Evolutionary conservation across 2,113 vertebrate species (phyloP), one percentile per base, ranked within the genome.

Genomic region (Tiliqua scincoides): DNA sequence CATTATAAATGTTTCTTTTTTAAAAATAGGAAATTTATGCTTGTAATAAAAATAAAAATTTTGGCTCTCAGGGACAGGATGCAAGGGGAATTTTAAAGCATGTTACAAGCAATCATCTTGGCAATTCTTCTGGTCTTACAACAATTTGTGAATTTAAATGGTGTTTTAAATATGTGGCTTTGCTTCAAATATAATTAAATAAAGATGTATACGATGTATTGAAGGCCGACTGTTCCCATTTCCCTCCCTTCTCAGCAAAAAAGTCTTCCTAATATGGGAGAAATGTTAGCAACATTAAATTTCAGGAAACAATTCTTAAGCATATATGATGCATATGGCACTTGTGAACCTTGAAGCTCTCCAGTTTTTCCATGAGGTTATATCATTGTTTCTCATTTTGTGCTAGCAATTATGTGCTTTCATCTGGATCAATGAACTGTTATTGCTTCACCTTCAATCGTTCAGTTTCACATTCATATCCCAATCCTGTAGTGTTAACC

Each of bases 61-160:
- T 93, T 93, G 92, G 94, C 93, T 94, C 74, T 67, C 48, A 43
- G 11, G 91, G 88, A 90, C 87, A 88, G 89, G 86, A 93, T 89
- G 92, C 88, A 93, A 94, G 88, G 90, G 89, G 89, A 88, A 85
- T 93, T 94, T 95, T 85, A 90, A 95, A 93, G 93, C 67, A 79
- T 91, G 95, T 94, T 95, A 93, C 92, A 93, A 86, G 72, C 70
- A 83, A 61, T 75, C 61, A 59, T 76, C 83, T 93, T 94, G 94
- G 95, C 94, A 94, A 2, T 86, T 92, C 81, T 95, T 94, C 93
- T 93, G 87, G 89, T 94, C 88, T 94, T 85, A 90, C 88, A 93
- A 90, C 90, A 94, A 95, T 93, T 93, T 79, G 1, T 61, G 86
- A 92, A 91, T 94, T 94, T 94, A 91, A 92, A 90, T 91, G 0